Conservation (phyloP, 2,113 vertebrate genomes). For the mouse (Mus musculus) region GRCm39 chr10:116222501-116223000, state of each 20-base stretch:
- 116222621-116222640: not conserved
- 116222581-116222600: slow-evolving; percentile 64
- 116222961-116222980: slow-evolving; percentile 62
- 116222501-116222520: slow-evolving; percentile 72
- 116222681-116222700: not conserved
- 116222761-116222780: slow-evolving; percentile 20
- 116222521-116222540: slow-evolving; percentile 80
- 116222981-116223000: slow-evolving; percentile 66
- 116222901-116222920: slow-evolving; percentile 62
- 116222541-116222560: slow-evolving; percentile 73
- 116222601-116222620: slow-evolving; percentile 52
- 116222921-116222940: slow-evolving; percentile 62
- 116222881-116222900: slow-evolving; percentile 50
- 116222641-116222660: not conserved
- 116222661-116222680: not conserved
- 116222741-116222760: not conserved
- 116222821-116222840: not conserved
- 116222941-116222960: slow-evolving; percentile 54
- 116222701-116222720: not conserved
- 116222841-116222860: slow-evolving; percentile 54
- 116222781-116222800: not conserved
- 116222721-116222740: not conserved
- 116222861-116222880: not conserved
- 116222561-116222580: slow-evolving; percentile 22
- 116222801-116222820: not conserved